Evolutionary conservation across 2,797 vertebrate genomes (phyloP), one percentile per base, ranked within the genome.

Genomic region (Enteromius radiatus): DNA sequence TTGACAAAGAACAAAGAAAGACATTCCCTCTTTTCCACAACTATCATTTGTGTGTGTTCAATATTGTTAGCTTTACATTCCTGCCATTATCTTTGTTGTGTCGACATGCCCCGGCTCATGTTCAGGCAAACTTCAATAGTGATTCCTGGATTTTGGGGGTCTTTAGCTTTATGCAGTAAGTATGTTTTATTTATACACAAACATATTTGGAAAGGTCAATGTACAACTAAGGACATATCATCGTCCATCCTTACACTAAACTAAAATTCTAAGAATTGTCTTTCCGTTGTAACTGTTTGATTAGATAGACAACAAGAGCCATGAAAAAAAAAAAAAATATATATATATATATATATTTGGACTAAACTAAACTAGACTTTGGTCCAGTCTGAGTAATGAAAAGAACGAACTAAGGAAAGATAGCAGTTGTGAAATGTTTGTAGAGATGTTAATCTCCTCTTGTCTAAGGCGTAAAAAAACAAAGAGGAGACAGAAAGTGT

Each of bases 401-500:
- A 52, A 63, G 14, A 64, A 49, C 2, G 3, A 82, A 80, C 52
- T 61, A 84, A 80, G 80, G 83, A 84, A 52, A 84, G 85, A 84
- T 76, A 91, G 92, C 92, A 93, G 90, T 91, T 93, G 92, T 84
- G 89, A 88, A 90, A 91, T 92, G 91, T 93, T 93, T 93, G 89
- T 84, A 4, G 54, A 86, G 89, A 84, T 87, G 86, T 91, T 91
- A 71, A 86, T 91, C 90, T 90, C 85, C 28, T 84, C 88, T 84
- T 87, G 86, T 86, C 85, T 70, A 28, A 38, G 84, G 84, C 64
- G 64, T 65, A 73, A 76, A 92, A 15, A 85, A 89, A 90, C 81
- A 93, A 92, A 91, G 89, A 93, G 93, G 93, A 94, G 93, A 93
- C 86, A 94, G 94, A 95, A 93, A 85, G 92, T 93, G 89, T 93